Percentiles rank a stretch among this genome's conserved stretches.
These are phyloP conservation scores for Meleagris gallopavo DNA, from an alignment of 2,113 vertebrate species.

Conservation along the genomic window DNA sequence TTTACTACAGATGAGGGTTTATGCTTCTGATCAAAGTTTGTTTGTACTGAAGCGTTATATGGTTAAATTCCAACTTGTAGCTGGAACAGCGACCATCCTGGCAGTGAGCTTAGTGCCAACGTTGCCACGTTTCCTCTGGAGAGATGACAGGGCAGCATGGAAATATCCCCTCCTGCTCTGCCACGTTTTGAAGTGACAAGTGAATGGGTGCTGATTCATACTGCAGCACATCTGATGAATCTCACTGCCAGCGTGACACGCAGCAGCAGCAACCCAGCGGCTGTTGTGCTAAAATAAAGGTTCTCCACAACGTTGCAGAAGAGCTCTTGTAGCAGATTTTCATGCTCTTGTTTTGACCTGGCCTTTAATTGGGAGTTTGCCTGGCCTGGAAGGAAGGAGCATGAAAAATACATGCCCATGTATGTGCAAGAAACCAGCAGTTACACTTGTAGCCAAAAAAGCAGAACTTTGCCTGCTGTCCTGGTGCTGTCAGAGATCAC, in stretches of 20 bases:
- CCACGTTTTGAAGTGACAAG: neutral
- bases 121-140: neutral
- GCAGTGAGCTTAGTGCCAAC: neutral
- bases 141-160: neutral
- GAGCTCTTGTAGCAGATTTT: neutral
- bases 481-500: neutral
- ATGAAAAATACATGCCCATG: neutral
- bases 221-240: neutral
- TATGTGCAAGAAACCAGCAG: neutral
- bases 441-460: neutral
- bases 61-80: neutral
- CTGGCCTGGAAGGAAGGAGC: neutral
- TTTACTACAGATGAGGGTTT: neutral
- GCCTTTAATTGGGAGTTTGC: neutral
- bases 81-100: neutral
- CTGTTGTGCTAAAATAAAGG: neutral
- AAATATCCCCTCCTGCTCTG: neutral
- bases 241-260: neutral
- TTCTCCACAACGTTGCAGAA: neutral
- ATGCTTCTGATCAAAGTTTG: neutral
- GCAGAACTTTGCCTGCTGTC: neutral
- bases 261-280: neutral
- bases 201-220: neutral
- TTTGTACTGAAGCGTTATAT: neutral
- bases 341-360: neutral